These are phyloP conservation scores for Syngnathus rostellatus DNA, from an alignment of 2,797 vertebrate genomes.

Conservation along the genomic window DNA sequence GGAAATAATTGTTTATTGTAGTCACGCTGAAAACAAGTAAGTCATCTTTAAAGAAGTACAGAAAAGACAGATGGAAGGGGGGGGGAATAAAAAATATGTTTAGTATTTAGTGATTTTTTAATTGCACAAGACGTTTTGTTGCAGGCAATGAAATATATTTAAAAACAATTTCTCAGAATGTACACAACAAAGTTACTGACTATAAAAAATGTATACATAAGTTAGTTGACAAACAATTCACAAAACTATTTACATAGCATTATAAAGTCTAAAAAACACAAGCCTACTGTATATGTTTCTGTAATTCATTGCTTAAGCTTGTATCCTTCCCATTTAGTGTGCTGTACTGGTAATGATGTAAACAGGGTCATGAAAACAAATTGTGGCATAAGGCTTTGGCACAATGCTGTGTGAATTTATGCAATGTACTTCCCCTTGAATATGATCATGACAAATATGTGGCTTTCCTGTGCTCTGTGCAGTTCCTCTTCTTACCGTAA, in stretches of 20 bases:
- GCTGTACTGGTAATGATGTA: background rate
- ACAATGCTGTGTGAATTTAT: background rate
- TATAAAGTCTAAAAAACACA: background rate
- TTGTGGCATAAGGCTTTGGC: background rate
- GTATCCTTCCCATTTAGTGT: background rate
- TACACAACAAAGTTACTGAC: background rate
- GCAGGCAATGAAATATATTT: background rate
- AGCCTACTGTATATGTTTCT: background rate
- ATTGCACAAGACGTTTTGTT: background rate
- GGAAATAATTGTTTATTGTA: conserved; percentile 14
- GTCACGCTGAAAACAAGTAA: background rate
- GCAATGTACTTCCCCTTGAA: background rate
- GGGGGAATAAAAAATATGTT: background rate
- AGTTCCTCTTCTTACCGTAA: background rate
- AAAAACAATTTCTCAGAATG: background rate
- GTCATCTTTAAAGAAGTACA: background rate
- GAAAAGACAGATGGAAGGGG: no score
- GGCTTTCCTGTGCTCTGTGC: background rate
- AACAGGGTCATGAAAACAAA: background rate
- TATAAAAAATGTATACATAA: background rate
- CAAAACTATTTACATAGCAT: background rate
- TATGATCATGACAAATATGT: background rate
- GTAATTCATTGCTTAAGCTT: background rate
- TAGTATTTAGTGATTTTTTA: background rate
- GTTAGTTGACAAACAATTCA: background rate